Conservation (phyloP, 2,113 vertebrate genomes). For the Oplegnathus fasciatus region DNA sequence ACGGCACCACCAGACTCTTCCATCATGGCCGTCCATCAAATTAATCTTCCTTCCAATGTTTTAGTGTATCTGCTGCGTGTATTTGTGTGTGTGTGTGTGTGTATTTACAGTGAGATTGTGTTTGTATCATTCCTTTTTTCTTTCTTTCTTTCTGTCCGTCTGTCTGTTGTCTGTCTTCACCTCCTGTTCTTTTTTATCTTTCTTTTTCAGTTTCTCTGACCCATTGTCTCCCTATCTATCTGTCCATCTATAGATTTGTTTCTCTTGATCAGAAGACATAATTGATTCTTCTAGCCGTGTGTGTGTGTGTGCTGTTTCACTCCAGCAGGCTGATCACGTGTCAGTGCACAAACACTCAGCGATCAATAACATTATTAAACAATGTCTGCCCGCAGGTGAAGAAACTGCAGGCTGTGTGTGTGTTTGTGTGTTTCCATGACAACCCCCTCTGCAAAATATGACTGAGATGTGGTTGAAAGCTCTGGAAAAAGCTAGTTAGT, state of each 20-base stretch:
- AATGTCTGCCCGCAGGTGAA: conserved; percentile 17
- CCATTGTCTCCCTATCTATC: not conserved
- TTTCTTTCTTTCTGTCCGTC: not conserved
- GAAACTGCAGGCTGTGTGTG: not conserved
- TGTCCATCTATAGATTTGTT: not conserved
- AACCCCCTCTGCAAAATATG: not conserved
- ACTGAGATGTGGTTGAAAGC: not conserved
- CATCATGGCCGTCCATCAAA: not conserved
- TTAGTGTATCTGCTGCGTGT: not conserved
- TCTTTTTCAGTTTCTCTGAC: not conserved
- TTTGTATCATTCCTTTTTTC: not conserved
- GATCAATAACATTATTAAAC: conserved; percentile 36
- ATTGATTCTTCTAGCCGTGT: not conserved
- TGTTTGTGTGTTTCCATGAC: conserved; percentile 8
- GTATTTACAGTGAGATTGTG: not conserved
- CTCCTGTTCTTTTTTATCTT: too few species aligned
- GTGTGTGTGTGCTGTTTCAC: not conserved
- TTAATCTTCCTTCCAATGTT: not conserved
- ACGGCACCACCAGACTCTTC: not conserved
- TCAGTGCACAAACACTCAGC: not conserved
- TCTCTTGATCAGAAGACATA: not conserved
- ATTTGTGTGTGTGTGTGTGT: not conserved
- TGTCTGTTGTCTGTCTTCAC: not conserved
- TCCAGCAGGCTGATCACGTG: not conserved
- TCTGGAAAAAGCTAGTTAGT: not conserved